These are phyloP conservation scores for Patagioenas fasciata DNA, from an alignment of 2,113 vertebrate genomes.

Conservation along the genomic window DNA sequence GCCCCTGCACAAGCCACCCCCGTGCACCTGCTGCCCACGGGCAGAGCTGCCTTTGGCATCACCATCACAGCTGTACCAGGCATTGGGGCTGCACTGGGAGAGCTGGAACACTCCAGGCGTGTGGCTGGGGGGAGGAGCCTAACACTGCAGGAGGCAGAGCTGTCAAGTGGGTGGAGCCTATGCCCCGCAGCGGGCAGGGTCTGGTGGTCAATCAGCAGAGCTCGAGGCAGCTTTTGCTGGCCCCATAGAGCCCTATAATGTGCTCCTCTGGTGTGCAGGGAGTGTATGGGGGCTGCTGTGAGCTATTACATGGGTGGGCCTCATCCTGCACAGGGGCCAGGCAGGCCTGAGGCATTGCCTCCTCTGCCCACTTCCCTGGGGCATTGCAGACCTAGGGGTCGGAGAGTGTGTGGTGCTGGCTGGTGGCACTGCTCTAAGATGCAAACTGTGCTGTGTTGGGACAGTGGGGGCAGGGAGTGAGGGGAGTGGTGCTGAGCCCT, in stretches of 20 bases:
- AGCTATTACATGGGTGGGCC: too few relatives aligned
- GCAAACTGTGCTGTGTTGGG: rapidly evolving
- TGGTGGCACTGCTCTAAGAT: neutral
- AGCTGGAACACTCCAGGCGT: rapidly evolving
- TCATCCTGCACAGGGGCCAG: neutral
- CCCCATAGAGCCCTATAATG: rapidly evolving
- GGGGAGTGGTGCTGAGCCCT: neutral
- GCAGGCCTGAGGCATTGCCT: neutral
- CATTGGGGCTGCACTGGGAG: neutral
- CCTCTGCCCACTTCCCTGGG: neutral
- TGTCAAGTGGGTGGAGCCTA: neutral
- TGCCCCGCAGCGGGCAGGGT: rapidly evolving
- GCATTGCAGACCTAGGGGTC: neutral
- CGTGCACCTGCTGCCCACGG: rapidly evolving
- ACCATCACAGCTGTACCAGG: rapidly evolving
- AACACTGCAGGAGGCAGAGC: neutral
- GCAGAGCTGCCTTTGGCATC: neutral
- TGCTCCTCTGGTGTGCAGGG: too few relatives aligned
- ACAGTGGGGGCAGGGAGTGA: neutral
- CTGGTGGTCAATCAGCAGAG: neutral
- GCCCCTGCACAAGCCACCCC: neutral
- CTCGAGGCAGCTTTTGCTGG: neutral
- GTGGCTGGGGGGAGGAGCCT: neutral
- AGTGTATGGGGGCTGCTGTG: neutral
- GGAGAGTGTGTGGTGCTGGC: rapidly evolving